These are phyloP conservation scores for Sparus aurata DNA, from an alignment of 2,797 vertebrate species.

Conservation along the genomic window DNA sequence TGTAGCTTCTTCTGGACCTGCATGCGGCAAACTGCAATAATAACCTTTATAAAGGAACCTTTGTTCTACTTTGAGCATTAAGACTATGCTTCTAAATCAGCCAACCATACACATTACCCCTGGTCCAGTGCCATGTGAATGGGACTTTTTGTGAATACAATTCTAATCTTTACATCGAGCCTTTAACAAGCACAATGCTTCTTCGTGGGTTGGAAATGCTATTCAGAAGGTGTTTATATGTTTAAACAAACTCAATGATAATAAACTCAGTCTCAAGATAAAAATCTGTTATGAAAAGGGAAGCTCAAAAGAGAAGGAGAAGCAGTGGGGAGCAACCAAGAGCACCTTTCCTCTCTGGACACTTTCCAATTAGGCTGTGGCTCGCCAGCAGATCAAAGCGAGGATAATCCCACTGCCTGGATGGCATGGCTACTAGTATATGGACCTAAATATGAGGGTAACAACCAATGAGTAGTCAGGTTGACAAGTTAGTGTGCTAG, in stretches of 20 bases:
- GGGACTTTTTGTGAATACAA: slow-evolving; percentile 44
- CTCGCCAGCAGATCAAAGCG: slow-evolving; percentile 70
- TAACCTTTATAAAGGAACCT: slow-evolving; percentile 32
- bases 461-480: slow-evolving; percentile 28
- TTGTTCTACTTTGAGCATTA: slow-evolving; percentile 31
- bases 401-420: slow-evolving; percentile 73
- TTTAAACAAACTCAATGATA: slow-evolving; percentile 4
- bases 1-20: slow-evolving; percentile 15
- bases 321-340: slow-evolving; percentile 42
- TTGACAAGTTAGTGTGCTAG: slow-evolving; percentile 51
- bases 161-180: slow-evolving; percentile 39
- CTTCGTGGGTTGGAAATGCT: slow-evolving; percentile 22
- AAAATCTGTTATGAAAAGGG: slow-evolving; percentile 28
- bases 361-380: slow-evolving; percentile 72
- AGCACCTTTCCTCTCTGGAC: slow-evolving; percentile 68
- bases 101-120: slow-evolving; percentile 24
- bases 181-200: slow-evolving; percentile 16
- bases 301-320: slow-evolving; percentile 11
- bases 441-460: slow-evolving; percentile 46
- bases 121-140: slow-evolving; percentile 43
- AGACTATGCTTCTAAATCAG: slow-evolving; percentile 39
- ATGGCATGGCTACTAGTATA: slow-evolving; percentile 36
- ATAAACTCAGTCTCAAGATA: neutral
- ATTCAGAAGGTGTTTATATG: slow-evolving; percentile 12
- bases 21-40: slow-evolving; percentile 15